A percentile compares a stretch with the other conserved stretches of the same genome.
Conservation (phyloP, 1,140 invertebrate species). For the Drosophila sproati region DNA sequence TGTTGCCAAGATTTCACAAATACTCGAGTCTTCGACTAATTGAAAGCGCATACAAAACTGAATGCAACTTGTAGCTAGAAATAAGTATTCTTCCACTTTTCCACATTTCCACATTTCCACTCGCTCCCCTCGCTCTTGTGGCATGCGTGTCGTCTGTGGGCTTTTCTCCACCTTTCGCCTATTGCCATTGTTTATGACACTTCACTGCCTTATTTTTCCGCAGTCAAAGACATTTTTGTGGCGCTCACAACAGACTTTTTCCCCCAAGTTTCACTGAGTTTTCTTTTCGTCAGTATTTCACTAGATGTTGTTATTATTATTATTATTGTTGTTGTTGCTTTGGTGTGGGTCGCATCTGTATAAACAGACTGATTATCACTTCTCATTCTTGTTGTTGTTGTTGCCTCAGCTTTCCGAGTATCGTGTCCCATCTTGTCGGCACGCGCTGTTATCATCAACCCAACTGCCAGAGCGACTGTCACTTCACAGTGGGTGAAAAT, state of each 20-base stretch:
- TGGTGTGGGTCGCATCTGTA: slow-evolving; percentile 62
- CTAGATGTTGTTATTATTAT: background rate
- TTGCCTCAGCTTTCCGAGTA: background rate
- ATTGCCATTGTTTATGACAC: slow-evolving; percentile 78
- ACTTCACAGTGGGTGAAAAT: slow-evolving; percentile 52
- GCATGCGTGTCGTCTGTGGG: slow-evolving; percentile 19
- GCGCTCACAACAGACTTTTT: slow-evolving; percentile 53
- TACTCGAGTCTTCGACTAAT: slow-evolving; percentile 24
- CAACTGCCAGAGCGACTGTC: slow-evolving; percentile 28
- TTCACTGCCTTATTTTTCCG: slow-evolving; percentile 77
- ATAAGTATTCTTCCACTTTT: slow-evolving; percentile 6
- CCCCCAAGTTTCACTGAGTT: slow-evolving; percentile 73
- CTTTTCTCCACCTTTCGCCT: slow-evolving; percentile 75
- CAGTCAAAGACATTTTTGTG: slow-evolving; percentile 77
- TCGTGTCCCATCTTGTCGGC: background rate
- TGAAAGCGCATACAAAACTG: slow-evolving; percentile 25
- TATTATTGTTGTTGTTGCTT: slow-evolving; percentile 17
- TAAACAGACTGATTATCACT: slow-evolving; percentile 58
- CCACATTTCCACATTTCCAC: background rate
- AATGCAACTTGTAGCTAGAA: slow-evolving; percentile 30
- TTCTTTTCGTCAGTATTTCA: slow-evolving; percentile 56
- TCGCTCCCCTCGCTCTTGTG: background rate
- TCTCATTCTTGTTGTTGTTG: slow-evolving; percentile 23
- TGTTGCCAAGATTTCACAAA: slow-evolving; percentile 40
- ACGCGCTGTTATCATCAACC: slow-evolving; percentile 43